Evolutionary conservation across 2,797 vertebrate species (phyloP).

Genomic region (Mormyrus proboscirostris): DNA sequence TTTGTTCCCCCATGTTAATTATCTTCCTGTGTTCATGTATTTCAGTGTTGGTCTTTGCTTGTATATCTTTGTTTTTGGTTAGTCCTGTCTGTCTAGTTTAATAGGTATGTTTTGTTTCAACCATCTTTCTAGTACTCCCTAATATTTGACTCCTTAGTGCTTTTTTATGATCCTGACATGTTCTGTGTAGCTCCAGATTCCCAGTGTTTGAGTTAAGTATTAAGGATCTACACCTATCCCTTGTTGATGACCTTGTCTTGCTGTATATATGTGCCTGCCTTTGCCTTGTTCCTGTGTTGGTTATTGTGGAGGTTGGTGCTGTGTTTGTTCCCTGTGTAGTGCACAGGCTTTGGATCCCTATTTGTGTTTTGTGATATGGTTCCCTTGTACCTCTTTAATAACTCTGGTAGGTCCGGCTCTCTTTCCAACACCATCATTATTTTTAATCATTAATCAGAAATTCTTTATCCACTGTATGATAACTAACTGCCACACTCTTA

Average conservation of each 20-base stretch:
- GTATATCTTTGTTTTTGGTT: not conserved
- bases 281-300: not conserved
- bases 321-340: not conserved
- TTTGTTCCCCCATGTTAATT: not conserved
- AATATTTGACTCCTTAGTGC: not conserved
- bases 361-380: not conserved
- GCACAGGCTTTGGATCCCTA: not conserved
- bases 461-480: too few relatives aligned
- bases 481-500: too few relatives aligned
- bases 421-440: too few relatives aligned
- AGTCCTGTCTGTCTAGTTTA: not conserved
- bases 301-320: not conserved
- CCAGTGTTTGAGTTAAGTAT: not conserved
- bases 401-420: not conserved
- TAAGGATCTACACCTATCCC: not conserved
- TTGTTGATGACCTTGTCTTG: not conserved
- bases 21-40: not conserved
- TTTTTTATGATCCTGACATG: not conserved
- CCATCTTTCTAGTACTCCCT: not conserved
- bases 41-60: not conserved
- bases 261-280: not conserved
- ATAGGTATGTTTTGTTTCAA: not conserved
- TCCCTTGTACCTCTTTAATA: not conserved
- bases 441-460: too few relatives aligned
- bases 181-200: not conserved